Evolutionary conservation across 2,888 invertebrate genomes (phyloP).

Genomic region (Biston betularia): DNA sequence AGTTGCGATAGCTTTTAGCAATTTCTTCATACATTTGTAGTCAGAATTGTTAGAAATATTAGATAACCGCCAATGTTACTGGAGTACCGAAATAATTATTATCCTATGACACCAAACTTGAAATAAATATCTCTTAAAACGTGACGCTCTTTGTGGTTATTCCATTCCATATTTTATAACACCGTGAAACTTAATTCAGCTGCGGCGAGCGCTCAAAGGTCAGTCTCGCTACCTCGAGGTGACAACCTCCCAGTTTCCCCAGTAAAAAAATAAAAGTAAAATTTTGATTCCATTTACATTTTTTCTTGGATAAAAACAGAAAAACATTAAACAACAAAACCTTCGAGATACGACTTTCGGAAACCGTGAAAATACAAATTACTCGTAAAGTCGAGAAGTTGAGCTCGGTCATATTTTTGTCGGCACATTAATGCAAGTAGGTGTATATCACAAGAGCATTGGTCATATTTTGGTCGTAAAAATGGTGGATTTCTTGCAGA

Average conservation of each 20-base stretch:
- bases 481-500: constrained; percentile 30
- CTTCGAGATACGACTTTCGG: constrained; percentile 27
- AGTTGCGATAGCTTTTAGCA: too few species aligned
- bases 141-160: constrained; percentile 1
- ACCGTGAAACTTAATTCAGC: constrained; percentile 24
- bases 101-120: not conserved
- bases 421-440: constrained; percentile 50
- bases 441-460: constrained; percentile 24
- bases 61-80: too few species aligned
- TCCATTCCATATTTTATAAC: constrained; percentile 18
- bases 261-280: constrained; percentile 15
- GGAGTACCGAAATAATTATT: too few species aligned
- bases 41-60: too few species aligned
- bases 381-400: constrained; percentile 27
- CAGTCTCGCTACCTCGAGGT: constrained; percentile 24
- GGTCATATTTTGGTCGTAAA: constrained; percentile 38
- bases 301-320: constrained; percentile 10
- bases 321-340: constrained; percentile 29
- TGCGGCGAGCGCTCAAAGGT: constrained; percentile 16
- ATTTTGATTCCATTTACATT: constrained; percentile 14
- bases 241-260: constrained; percentile 19
- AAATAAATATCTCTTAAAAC: constrained; percentile 1
- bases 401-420: constrained; percentile 27
- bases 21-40: too few species aligned
- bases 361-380: constrained; percentile 38